Evolutionary conservation across 2,113 vertebrate species (phyloP).

Genomic region (Lethenteron reissneri): DNA sequence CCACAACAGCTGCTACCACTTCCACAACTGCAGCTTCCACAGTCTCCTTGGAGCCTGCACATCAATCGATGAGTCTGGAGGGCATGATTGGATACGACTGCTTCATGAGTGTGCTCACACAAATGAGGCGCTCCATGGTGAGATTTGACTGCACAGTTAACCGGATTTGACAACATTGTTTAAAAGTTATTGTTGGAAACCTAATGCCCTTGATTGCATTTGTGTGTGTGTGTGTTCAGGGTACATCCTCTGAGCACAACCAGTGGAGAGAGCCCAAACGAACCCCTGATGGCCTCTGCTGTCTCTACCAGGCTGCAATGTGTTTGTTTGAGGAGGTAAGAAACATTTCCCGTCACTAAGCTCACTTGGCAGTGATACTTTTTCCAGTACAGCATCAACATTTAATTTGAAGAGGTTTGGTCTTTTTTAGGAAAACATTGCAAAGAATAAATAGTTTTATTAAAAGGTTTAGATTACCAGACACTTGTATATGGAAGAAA

Average conservation of each 20-base stretch:
- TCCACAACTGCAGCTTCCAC: too few species aligned
- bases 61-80: slow-evolving; percentile 35
- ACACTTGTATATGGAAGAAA: background rate
- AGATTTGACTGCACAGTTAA: slow-evolving; percentile 13
- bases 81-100: slow-evolving; percentile 85
- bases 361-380: too few species aligned
- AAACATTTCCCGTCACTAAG: background rate
- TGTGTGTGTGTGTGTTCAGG: slow-evolving; percentile 22
- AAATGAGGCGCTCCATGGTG: slow-evolving; percentile 94
- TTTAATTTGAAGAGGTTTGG: too few species aligned
- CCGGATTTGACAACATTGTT: too few species aligned
- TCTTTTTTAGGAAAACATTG: too few species aligned
- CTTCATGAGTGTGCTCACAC: slow-evolving; percentile 81
- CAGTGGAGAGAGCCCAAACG: slow-evolving; percentile 85
- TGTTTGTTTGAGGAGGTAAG: slow-evolving; percentile 82
- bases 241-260: slow-evolving; percentile 72
- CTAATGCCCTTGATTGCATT: too few species aligned
- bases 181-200: too few species aligned
- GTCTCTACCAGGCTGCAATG: slow-evolving; percentile 62
- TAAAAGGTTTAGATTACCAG: background rate
- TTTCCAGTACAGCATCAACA: too few species aligned
- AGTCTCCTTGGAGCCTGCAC: slow-evolving; percentile 40
- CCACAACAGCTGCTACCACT: background rate
- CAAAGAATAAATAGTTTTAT: background rate
- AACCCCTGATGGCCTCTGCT: slow-evolving; percentile 62